Conservation (phyloP, 37 sponge, comb jelly and placozoan species). For the Cladorhizidae sp. region DNA sequence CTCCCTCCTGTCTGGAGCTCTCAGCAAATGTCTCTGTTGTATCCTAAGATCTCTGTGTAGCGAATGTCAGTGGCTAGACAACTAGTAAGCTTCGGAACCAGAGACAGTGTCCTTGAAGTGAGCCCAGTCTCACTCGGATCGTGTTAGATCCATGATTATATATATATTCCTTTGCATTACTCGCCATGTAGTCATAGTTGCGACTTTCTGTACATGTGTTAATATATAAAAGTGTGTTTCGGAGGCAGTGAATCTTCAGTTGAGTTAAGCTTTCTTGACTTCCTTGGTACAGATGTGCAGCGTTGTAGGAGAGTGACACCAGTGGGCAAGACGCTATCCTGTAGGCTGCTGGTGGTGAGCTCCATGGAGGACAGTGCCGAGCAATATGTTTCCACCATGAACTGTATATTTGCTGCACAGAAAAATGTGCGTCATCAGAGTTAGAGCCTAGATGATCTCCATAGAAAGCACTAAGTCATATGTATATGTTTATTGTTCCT, state of each 20-base stretch:
- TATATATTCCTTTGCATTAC: too few species aligned
- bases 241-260: too few species aligned
- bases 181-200: too few species aligned
- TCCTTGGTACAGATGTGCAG: slow-evolving; percentile 53
- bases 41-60: slow-evolving; percentile 19
- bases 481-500: background rate
- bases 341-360: slow-evolving; percentile 70
- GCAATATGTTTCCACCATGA: slow-evolving; percentile 87
- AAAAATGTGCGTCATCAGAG: slow-evolving; percentile 66
- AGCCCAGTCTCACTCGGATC: too few species aligned
- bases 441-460: background rate
- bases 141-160: too few species aligned
- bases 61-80: too few species aligned
- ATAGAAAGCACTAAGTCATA: background rate
- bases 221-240: too few species aligned
- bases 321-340: slow-evolving; percentile 41
- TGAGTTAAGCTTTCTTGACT: slow-evolving; percentile 7
- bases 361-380: slow-evolving; percentile 62
- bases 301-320: slow-evolving; percentile 47
- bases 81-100: too few species aligned
- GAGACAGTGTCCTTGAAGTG: too few species aligned
- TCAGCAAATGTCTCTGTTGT: slow-evolving; percentile 71
- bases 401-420: slow-evolving; percentile 96
- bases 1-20: slow-evolving; percentile 54
- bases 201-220: too few species aligned